phyloP scores from a whole-genome alignment of 2,888 invertebrate genomes.

The Drosophila macrothrix region DNA sequence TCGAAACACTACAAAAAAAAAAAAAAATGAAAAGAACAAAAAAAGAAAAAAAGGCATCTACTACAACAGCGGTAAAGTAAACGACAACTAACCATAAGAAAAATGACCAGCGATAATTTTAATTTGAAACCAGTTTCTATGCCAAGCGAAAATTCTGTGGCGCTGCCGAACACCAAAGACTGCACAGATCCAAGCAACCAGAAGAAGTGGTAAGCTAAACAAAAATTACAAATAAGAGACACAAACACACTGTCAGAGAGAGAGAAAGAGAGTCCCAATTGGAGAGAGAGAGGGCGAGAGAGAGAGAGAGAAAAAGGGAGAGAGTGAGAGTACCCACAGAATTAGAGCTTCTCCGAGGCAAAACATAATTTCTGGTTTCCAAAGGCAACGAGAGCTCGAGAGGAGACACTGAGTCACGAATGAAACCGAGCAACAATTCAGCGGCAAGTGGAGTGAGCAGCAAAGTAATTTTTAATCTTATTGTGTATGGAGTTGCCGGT shows the following conservation, averaged over 20 bases:
- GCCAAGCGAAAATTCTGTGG: conserved; percentile 78
- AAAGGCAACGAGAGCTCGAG: conserved; percentile 29
- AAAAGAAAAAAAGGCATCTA: conserved; percentile 45
- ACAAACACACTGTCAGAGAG: conserved; percentile 26
- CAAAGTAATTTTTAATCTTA: conserved; percentile 57
- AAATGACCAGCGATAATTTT: conserved; percentile 84
- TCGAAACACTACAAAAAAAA: conserved; percentile 62
- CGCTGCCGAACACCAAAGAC: conserved; percentile 54
- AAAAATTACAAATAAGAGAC: conserved; percentile 63
- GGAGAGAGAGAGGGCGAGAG: conserved; percentile 14
- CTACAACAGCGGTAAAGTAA: conserved; percentile 62
- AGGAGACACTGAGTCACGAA: conserved; percentile 61
- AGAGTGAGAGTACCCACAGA: conserved; percentile 28
- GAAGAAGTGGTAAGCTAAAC: conserved; percentile 58
- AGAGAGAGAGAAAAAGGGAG: background rate
- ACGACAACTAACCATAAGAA: conserved; percentile 80
- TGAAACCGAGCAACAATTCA: conserved; percentile 49
- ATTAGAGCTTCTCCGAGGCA: conserved; percentile 45
- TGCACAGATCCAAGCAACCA: conserved; percentile 43
- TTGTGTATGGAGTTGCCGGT: conserved; percentile 73
- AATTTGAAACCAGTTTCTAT: conserved; percentile 84
- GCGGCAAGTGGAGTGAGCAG: conserved; percentile 54
- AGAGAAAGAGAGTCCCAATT: background rate
- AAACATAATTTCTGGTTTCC: conserved; percentile 66
- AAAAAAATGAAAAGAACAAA: conserved; percentile 49